Conservation (phyloP, 2,888 invertebrate genomes). For the Drosophila nigricruria region DNA sequence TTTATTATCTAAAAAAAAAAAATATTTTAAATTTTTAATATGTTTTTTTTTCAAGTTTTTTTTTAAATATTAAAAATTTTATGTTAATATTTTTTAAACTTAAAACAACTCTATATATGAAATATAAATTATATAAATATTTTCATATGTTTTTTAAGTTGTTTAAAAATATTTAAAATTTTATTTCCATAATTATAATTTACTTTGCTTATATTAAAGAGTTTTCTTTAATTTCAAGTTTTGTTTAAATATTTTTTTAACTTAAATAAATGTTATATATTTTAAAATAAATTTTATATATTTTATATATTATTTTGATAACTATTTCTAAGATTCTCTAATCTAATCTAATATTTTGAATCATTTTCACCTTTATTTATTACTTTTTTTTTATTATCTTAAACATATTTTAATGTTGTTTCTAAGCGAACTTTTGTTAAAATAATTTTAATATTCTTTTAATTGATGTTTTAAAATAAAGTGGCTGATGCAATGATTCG, state of each 20-base stretch:
- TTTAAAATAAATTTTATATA: too few species aligned
- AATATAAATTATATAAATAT: too few species aligned
- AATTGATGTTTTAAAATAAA: not conserved
- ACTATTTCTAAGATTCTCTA: not conserved
- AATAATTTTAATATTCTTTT: not conserved
- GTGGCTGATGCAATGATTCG: constrained; percentile 13
- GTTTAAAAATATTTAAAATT: too few species aligned
- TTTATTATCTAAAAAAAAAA: too few species aligned
- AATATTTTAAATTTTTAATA: too few species aligned
- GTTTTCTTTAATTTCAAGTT: not conserved
- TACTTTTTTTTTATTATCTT: not conserved
- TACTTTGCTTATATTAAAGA: too few species aligned
- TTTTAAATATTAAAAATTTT: too few species aligned
- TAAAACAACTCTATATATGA: too few species aligned
- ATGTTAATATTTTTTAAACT: too few species aligned
- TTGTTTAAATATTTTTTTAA: not conserved
- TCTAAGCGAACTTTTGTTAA: not conserved
- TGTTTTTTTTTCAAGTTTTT: too few species aligned
- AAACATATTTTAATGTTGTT: not conserved
- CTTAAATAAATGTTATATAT: too few species aligned
- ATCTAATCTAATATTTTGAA: not conserved
- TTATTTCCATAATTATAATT: not conserved
- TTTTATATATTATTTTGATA: not conserved
- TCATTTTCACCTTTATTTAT: not conserved
- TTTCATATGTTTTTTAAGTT: too few species aligned